These are phyloP conservation scores for Muscicapa striata DNA, from an alignment of 2,797 vertebrate genomes.

Conservation along the genomic window DNA sequence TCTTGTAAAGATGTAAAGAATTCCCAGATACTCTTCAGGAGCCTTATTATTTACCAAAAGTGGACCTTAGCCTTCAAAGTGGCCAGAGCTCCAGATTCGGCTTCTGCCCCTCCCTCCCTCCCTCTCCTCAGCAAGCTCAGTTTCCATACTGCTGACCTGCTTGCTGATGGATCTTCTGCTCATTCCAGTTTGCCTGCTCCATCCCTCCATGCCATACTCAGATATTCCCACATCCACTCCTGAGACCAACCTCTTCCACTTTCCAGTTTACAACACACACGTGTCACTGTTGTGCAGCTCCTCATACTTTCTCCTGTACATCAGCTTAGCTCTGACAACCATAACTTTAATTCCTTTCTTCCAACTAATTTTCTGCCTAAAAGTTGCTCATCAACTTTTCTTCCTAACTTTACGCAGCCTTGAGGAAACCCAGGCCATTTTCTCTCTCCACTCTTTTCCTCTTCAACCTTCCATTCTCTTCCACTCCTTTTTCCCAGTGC, in stretches of 20 bases:
- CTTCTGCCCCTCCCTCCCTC: neutral
- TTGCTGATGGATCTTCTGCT: neutral
- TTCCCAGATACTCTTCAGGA: neutral
- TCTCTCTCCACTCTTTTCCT: neutral
- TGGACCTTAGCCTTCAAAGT: neutral
- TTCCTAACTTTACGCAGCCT: accelerated
- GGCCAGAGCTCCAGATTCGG: neutral
- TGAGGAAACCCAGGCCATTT: neutral
- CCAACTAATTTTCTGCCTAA: neutral
- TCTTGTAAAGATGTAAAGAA: neutral
- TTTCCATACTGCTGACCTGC: neutral
- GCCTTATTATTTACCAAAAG: neutral
- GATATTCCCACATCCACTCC: neutral
- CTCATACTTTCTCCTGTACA: neutral
- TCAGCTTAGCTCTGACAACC: neutral
- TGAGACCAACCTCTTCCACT: neutral
- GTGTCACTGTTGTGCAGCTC: neutral
- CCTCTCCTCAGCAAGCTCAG: neutral
- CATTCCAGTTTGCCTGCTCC: neutral
- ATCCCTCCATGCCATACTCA: neutral
- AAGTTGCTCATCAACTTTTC: neutral
- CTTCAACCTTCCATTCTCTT: neutral
- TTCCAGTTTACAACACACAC: neutral
- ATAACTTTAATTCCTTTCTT: neutral
- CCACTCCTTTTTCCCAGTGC: neutral